phyloP scores from a whole-genome alignment of 2,113 vertebrate genomes.

The Oxyruncus cristatus region DNA sequence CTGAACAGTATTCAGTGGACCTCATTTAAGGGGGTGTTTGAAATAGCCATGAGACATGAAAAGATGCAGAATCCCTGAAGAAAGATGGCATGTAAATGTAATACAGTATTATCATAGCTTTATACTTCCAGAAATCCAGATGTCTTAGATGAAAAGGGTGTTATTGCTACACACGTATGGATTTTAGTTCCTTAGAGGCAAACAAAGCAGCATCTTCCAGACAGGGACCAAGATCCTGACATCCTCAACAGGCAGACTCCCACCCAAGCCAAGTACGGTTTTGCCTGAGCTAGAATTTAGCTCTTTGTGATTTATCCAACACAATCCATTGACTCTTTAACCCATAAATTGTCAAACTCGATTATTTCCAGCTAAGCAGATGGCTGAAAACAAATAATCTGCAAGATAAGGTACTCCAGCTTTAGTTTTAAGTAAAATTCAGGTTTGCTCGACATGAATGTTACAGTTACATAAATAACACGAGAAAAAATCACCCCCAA shows the following conservation, averaged over 20 bases:
- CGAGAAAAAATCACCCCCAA: conserved; percentile 40
- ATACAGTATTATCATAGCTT: not conserved
- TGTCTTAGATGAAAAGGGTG: not conserved
- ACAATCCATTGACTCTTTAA: conserved; percentile 39
- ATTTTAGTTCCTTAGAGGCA: not conserved
- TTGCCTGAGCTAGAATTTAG: conserved; percentile 11
- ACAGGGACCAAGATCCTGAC: conserved; percentile 10
- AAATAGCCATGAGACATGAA: not conserved
- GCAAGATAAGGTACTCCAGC: conserved; percentile 37
- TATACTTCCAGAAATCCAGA: conserved; percentile 9
- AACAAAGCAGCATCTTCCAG: conserved; percentile 29
- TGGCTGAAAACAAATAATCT: conserved; percentile 48
- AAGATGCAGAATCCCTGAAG: not conserved
- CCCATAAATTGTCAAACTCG: conserved; percentile 35
- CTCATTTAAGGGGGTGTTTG: not conserved
- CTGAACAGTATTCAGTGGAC: not conserved
- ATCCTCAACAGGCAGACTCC: conserved; percentile 25
- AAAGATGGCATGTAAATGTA: not conserved
- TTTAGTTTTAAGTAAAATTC: conserved; percentile 33
- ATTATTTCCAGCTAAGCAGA: conserved; percentile 42
- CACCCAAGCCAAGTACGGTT: not conserved
- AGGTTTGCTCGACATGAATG: conserved; percentile 37
- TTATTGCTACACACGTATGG: not conserved
- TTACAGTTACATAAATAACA: conserved; percentile 69
- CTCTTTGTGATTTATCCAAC: conserved; percentile 38